Base-by-base conservation (phyloP, 2,888 invertebrate genomes). In the Boloria selene region DNA sequence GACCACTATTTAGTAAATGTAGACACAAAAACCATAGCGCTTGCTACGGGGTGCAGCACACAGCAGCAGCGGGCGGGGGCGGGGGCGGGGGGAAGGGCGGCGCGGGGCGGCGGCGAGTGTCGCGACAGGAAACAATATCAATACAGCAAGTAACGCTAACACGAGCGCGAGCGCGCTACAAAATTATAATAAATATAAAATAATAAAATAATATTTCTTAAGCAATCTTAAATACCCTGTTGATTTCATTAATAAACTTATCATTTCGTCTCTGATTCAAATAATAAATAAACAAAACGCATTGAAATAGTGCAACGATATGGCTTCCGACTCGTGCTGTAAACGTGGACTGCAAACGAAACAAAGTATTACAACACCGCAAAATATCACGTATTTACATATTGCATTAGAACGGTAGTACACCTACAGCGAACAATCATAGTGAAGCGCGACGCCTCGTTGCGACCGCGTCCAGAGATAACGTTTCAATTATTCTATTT, bases 171-270 rank as follows among this genome's bases (percentile, higher is more conserved):
- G 79, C 79, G 78, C 77, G 77, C 74, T 76, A 79, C 75, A 82
- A 81, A 81, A 82, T 38, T 13, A 59, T 75, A 83, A 89, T 88
- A 90, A 90, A 90, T 89, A 91, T 84, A 87, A 90, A 89, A 89
- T 87, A 84, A 91, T 84, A 87, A 90, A 89, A 89, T 87, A 84
- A 89, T 84, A 87, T 84, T 85, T 84, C 90, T 89, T 88, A 91
- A 88, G 89, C 88, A 86, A 90, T 90, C 88, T 90, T 91, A 90
- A 90, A 92, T 92, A 92, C 91, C 91, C 92, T 92, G 91, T 92
- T 90, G 89, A 89, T 90, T 90, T 88, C 83, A 85, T 86, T 86
- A 85, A 80, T 83, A 69, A 77, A 76, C 74, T 71, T 72, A 76
- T 72, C 63, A 65, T 77, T 80, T 82, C 62, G 65, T 61, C 53